Conservation (phyloP, 1,140 invertebrate genomes). For the Andricus grossulariae region DNA sequence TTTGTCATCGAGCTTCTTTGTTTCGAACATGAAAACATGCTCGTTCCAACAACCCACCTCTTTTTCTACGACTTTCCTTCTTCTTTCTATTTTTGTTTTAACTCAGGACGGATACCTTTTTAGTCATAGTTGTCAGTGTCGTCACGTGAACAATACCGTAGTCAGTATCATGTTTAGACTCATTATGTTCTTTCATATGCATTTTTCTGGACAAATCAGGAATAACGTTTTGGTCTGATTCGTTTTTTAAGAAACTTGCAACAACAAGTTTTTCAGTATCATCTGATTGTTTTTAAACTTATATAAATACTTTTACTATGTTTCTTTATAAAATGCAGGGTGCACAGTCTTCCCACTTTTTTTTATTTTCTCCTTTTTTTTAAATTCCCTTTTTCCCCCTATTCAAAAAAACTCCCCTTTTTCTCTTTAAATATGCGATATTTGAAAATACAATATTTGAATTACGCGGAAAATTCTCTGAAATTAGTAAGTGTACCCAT, state of each 20-base stretch:
- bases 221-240: neutral
- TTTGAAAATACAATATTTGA: no score
- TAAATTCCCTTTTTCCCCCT: no score
- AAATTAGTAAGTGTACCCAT: no score
- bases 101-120: constrained; percentile 40
- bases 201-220: constrained; percentile 30
- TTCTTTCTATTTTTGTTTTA: constrained; percentile 47
- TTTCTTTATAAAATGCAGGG: no score
- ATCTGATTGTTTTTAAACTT: no score
- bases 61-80: constrained; percentile 51
- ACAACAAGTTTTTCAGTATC: neutral
- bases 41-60: constrained; percentile 55
- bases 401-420: no score
- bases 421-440: no score
- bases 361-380: no score
- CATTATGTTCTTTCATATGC: constrained; percentile 18
- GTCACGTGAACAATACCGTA: constrained; percentile 35
- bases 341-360: no score
- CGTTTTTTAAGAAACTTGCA: neutral
- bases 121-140: constrained; percentile 31
- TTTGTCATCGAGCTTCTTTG: constrained; percentile 70
- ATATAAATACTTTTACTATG: no score
- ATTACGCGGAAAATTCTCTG: no score
- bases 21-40: constrained; percentile 65
- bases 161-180: constrained; percentile 35